Evolutionary conservation across 2,888 invertebrate species (phyloP).

Genomic region (Apocheima hispidaria): DNA sequence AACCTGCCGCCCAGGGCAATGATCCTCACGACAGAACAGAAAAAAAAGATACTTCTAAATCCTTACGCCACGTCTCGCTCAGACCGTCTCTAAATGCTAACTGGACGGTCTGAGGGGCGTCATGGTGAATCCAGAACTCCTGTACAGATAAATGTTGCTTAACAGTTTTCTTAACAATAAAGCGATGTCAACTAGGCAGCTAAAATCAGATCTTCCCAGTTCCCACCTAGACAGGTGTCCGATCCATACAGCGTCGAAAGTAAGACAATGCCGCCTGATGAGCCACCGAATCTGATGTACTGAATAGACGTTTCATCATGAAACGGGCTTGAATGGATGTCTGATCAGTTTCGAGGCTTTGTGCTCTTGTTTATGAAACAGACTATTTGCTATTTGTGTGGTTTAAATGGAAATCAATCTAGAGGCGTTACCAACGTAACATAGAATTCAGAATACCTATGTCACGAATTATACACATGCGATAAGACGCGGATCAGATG

Average conservation of each 20-base stretch:
- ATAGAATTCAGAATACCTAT: background rate
- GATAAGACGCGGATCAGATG: too few species aligned
- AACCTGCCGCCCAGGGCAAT: too few species aligned
- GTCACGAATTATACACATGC: background rate
- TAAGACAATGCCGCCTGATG: conserved; percentile 19
- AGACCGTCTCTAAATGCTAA: too few species aligned
- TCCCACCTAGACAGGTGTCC: conserved; percentile 8
- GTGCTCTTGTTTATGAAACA: conserved; percentile 1
- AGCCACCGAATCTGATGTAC: conserved; percentile 15
- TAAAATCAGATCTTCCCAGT: conserved; percentile 7
- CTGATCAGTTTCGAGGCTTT: conserved; percentile 15
- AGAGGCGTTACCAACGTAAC: background rate
- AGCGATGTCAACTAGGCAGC: background rate
- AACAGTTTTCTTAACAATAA: background rate
- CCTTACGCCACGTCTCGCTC: too few species aligned
- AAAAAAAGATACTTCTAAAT: too few species aligned
- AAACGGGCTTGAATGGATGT: conserved; percentile 8
- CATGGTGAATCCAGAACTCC: too few species aligned
- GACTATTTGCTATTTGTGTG: conserved; percentile 4
- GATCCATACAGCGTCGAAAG: background rate
- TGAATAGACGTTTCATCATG: conserved; percentile 17
- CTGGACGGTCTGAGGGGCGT: too few species aligned
- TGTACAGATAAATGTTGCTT: background rate
- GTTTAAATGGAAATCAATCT: conserved; percentile 2
- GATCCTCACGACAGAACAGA: too few species aligned